Percentiles rank a stretch among this genome's conserved stretches.
Conservation (phyloP, 2,888 invertebrate genomes). For the Rhagium mordax region DNA sequence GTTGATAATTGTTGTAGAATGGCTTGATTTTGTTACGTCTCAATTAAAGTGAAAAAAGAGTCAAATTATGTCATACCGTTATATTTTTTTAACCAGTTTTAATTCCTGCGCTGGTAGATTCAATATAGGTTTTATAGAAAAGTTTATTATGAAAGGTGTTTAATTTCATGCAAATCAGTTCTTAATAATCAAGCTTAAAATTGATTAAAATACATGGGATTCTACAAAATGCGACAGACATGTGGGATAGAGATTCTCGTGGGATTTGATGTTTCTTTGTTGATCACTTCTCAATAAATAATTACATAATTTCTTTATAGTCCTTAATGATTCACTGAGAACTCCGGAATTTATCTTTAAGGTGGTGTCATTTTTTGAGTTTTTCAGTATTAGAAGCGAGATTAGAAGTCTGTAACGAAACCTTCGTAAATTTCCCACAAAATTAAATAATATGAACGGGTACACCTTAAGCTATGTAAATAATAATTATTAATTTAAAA, state of each 20-base stretch:
- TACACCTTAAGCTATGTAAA: too few species aligned
- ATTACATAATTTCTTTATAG: not conserved
- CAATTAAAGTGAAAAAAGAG: conserved; percentile 7
- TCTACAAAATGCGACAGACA: conserved; percentile 15
- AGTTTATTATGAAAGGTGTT: not conserved
- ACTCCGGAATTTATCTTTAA: not conserved
- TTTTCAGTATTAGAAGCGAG: too few species aligned
- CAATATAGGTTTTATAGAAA: conserved; percentile 15
- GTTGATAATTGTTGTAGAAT: conserved; percentile 23
- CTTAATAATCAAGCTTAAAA: conserved; percentile 21
- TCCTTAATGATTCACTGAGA: not conserved
- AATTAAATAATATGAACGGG: too few species aligned
- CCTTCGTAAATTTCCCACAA: too few species aligned
- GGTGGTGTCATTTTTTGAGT: too few species aligned
- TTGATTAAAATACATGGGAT: conserved; percentile 24
- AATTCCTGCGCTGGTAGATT: not conserved
- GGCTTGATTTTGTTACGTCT: conserved; percentile 21
- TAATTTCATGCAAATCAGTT: conserved; percentile 32
- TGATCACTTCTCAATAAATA: not conserved
- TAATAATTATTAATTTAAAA: too few species aligned
- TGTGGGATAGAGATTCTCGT: not conserved
- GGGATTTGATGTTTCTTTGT: conserved; percentile 10
- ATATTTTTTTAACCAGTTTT: not conserved
- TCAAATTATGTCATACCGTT: not conserved
- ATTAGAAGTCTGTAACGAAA: too few species aligned